phyloP scores from a whole-genome alignment of 2,888 invertebrate species.

The Dicyrtoma fusca region DNA sequence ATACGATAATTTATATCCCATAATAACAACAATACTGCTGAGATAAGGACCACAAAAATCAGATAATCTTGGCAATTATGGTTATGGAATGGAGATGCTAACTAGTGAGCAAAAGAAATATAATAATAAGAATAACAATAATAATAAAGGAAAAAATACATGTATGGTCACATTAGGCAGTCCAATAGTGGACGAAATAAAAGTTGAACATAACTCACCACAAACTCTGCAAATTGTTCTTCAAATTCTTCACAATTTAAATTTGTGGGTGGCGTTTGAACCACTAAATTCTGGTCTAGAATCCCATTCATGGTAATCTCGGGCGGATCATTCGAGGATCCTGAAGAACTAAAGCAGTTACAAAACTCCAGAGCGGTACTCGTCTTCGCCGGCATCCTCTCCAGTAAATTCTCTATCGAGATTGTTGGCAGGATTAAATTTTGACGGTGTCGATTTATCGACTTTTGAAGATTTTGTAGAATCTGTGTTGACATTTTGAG shows the following conservation, averaged over 20 bases:
- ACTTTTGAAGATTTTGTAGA: slow-evolving; percentile 37
- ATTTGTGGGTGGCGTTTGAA: slow-evolving; percentile 78
- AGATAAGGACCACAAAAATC: background rate
- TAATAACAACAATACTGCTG: no score
- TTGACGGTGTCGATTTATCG: slow-evolving; percentile 31
- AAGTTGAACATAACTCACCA: slow-evolving; percentile 66
- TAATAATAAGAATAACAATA: background rate
- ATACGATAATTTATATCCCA: no score
- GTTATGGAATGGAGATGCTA: background rate
- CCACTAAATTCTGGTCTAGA: slow-evolving; percentile 28
- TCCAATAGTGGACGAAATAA: background rate
- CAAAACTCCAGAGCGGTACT: slow-evolving; percentile 30
- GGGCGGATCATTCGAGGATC: slow-evolving; percentile 28
- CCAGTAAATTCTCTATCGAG: slow-evolving; percentile 37
- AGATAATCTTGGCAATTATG: slow-evolving; percentile 13
- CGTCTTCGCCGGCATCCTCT: slow-evolving; percentile 38
- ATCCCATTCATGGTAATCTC: slow-evolving; percentile 34
- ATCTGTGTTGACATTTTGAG: slow-evolving; percentile 18
- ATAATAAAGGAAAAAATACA: background rate
- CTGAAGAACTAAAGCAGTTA: slow-evolving; percentile 31
- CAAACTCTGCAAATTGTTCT: slow-evolving; percentile 90
- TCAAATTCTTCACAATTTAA: slow-evolving; percentile 83
- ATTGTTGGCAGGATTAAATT: slow-evolving; percentile 33
- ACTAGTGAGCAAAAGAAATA: no score
- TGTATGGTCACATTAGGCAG: background rate